Conservation (phyloP, 1,140 invertebrate genomes). For the Drosophila albomicans region DNA sequence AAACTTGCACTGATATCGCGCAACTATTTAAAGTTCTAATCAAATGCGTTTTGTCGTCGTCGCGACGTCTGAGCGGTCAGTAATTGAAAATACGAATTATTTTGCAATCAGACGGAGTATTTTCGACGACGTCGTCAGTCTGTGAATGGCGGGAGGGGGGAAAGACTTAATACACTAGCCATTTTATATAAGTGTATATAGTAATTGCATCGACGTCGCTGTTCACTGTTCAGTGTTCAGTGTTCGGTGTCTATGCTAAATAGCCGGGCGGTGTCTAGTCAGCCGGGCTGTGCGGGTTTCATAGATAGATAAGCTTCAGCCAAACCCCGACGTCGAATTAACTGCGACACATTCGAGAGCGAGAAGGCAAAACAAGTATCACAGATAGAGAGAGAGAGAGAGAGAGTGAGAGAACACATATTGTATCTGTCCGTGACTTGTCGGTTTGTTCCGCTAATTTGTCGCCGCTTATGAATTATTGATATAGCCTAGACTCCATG, state of each 20-base stretch:
- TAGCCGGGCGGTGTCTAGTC: conserved; percentile 60
- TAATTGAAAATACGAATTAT: conserved; percentile 72
- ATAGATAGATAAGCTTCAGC: conserved; percentile 40
- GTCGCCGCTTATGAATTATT: conserved; percentile 79
- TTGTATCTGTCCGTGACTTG: conserved; percentile 71
- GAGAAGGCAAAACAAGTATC: background rate
- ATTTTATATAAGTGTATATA: conserved; percentile 63
- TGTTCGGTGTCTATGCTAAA: conserved; percentile 70
- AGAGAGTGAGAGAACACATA: conserved; percentile 13
- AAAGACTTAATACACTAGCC: conserved; percentile 5
- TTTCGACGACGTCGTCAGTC: background rate
- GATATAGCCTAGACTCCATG: conserved; percentile 48
- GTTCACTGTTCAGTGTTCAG: conserved; percentile 23
- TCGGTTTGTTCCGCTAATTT: conserved; percentile 76
- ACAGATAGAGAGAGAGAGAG: background rate
- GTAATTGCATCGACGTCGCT: conserved; percentile 42
- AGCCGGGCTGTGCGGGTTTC: conserved; percentile 20
- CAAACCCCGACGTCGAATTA: conserved; percentile 20
- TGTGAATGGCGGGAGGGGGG: background rate
- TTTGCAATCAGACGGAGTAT: conserved; percentile 66
- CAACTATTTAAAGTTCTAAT: conserved; percentile 54
- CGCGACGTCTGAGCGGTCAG: conserved; percentile 65
- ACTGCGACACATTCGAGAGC: background rate
- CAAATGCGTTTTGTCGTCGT: conserved; percentile 52
- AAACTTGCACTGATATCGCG: conserved; percentile 18